Percentiles rank a stretch among this genome's conserved stretches.
Conservation (phyloP, 2,888 invertebrate genomes). For the Margaritifera margaritifera region DNA sequence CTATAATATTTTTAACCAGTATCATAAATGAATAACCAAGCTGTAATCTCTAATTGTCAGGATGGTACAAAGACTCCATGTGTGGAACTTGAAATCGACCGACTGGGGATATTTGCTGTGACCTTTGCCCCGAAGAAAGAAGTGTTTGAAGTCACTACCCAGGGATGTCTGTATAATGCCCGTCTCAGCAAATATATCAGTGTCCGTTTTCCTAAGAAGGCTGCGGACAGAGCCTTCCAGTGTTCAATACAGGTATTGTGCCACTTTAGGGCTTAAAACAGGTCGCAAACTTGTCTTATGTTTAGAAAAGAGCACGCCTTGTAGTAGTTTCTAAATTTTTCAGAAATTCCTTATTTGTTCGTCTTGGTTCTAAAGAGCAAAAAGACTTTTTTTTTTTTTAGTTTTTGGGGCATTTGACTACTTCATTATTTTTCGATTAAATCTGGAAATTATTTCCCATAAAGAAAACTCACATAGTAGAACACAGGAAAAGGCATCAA, state of each 20-base stretch:
- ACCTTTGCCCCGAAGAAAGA: conserved; percentile 63
- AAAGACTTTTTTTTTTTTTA: too few species aligned
- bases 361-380: too few species aligned
- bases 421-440: too few species aligned
- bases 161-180: conserved; percentile 68
- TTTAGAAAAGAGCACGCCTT: too few species aligned
- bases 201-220: conserved; percentile 68
- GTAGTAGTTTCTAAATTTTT: too few species aligned
- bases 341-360: too few species aligned
- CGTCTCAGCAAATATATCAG: conserved; percentile 64
- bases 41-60: conserved; percentile 22
- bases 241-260: conserved; percentile 61
- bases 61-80: conserved; percentile 37
- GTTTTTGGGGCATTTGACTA: too few species aligned
- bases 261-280: background rate
- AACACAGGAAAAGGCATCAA: too few species aligned
- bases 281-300: too few species aligned
- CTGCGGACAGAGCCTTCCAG: conserved; percentile 59
- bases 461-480: too few species aligned
- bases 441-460: too few species aligned
- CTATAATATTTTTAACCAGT: background rate
- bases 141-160: conserved; percentile 61
- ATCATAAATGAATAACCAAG: background rate
- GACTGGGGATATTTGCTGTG: conserved; percentile 64
- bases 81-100: conserved; percentile 60